These are phyloP conservation scores for Tolmerus cingulatus DNA, from an alignment of 2,888 invertebrate species.

Conservation along the genomic window DNA sequence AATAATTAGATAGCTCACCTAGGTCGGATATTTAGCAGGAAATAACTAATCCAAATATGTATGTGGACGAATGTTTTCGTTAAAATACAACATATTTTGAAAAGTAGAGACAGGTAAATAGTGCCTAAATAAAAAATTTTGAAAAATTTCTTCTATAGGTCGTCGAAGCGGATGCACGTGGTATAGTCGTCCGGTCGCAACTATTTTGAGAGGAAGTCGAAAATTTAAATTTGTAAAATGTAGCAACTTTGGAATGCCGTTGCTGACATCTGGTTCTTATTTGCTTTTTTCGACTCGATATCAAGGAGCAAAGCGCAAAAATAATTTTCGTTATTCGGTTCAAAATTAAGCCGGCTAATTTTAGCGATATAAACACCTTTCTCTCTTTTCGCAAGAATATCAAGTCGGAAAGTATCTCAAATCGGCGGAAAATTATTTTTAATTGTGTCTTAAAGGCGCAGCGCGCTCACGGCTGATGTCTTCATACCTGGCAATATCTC, in stretches of 20 bases:
- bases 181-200: background rate
- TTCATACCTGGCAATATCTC: slow-evolving; percentile 37
- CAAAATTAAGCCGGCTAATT: background rate
- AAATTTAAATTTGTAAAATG: background rate
- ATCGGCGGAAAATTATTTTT: slow-evolving; percentile 32
- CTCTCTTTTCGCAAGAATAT: background rate
- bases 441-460: slow-evolving; percentile 3
- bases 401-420: background rate
- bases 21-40: too few species aligned
- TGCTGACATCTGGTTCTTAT: background rate
- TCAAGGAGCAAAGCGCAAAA: background rate
- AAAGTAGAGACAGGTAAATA: background rate
- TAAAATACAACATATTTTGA: background rate
- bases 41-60: too few species aligned
- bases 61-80: too few species aligned
- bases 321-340: background rate
- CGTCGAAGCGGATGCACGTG: background rate
- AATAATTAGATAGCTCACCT: too few species aligned
- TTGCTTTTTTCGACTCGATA: background rate
- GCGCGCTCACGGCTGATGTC: background rate
- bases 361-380: background rate
- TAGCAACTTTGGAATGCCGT: background rate
- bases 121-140: background rate
- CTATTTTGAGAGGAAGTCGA: background rate
- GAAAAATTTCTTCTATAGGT: background rate